A percentile compares a stretch with the other conserved stretches of the same genome.
These are phyloP conservation scores for Platygyra sinensis DNA, from an alignment of 64 coral and sea anemone species.

Conservation along the genomic window DNA sequence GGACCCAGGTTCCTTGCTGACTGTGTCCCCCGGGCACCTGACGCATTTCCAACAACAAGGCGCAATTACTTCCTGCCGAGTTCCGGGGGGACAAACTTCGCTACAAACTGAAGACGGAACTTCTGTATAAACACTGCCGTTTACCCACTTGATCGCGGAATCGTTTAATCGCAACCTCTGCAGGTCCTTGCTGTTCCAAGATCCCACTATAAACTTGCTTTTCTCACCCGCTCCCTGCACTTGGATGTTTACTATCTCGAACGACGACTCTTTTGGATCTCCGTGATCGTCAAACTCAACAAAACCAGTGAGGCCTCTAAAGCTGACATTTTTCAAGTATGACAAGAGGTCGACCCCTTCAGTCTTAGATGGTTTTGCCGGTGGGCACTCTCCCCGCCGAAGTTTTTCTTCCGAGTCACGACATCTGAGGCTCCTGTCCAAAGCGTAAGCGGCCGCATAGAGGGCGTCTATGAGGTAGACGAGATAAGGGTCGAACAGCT, in stretches of 20 bases:
- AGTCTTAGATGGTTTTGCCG: neutral
- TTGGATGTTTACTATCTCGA: conserved; percentile 43
- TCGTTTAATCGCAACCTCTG: neutral
- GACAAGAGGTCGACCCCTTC: neutral
- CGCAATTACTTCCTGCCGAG: neutral
- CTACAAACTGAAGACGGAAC: conserved; percentile 21
- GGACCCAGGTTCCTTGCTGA: conserved; percentile 2
- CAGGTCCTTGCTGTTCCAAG: neutral
- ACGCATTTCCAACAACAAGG: conserved; percentile 54
- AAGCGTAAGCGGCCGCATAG: neutral
- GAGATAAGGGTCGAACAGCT: conserved; percentile 19
- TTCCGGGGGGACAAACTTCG: conserved; percentile 11
- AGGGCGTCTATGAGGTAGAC: conserved; percentile 31
- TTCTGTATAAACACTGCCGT: neutral
- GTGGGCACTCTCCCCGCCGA: neutral
- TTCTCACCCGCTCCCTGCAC: neutral
- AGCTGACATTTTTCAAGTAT: conserved; percentile 12
- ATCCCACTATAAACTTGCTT: neutral
- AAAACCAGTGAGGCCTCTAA: conserved; percentile 19
- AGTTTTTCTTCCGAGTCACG: neutral
- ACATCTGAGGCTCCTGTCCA: neutral
- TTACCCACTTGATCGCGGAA: conserved; percentile 28
- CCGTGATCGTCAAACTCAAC: conserved; percentile 34
- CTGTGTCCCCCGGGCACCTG: conserved; percentile 27
- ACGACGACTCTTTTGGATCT: conserved; percentile 7